A percentile compares a stretch with the other conserved stretches of the same genome.
phyloP scores from a whole-genome alignment of 2,888 invertebrate species.

The Thymelicus acteon region DNA sequence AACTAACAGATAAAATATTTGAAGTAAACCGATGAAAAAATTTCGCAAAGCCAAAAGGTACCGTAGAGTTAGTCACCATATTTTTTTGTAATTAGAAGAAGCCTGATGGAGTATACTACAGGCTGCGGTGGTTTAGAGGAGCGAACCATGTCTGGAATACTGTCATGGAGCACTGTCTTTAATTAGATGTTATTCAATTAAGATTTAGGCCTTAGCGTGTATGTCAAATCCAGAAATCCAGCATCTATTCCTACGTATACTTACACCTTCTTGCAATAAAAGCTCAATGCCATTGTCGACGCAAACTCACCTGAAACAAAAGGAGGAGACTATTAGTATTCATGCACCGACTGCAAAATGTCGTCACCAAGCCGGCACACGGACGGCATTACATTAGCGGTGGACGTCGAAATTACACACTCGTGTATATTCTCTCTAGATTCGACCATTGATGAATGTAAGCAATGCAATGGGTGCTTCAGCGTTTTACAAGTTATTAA shows the following conservation, averaged over 20 bases:
- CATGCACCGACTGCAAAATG: slow-evolving; percentile 13
- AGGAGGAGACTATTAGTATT: slow-evolving; percentile 28
- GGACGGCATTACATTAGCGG: background rate
- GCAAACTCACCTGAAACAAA: slow-evolving; percentile 44
- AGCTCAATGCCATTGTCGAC: slow-evolving; percentile 6
- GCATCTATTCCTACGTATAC: background rate
- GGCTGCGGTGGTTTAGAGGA: background rate
- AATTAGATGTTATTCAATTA: no score
- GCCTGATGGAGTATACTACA: no score
- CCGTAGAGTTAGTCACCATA: no score
- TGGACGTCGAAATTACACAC: slow-evolving; percentile 12
- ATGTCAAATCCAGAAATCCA: background rate
- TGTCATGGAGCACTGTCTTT: no score
- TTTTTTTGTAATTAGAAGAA: no score
- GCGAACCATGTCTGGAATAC: no score
- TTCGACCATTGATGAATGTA: no score
- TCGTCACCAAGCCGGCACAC: background rate
- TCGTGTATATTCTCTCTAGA: no score
- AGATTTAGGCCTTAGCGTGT: background rate
- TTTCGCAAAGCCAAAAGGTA: no score
- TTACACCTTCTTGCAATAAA: background rate
- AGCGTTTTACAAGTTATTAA: no score
- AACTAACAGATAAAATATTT: background rate
- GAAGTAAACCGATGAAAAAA: background rate
- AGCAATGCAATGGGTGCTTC: no score